Evolutionary conservation across 2,113 vertebrate species (phyloP), one percentile per base, ranked within the genome.

Genomic region (Tichodroma muraria): DNA sequence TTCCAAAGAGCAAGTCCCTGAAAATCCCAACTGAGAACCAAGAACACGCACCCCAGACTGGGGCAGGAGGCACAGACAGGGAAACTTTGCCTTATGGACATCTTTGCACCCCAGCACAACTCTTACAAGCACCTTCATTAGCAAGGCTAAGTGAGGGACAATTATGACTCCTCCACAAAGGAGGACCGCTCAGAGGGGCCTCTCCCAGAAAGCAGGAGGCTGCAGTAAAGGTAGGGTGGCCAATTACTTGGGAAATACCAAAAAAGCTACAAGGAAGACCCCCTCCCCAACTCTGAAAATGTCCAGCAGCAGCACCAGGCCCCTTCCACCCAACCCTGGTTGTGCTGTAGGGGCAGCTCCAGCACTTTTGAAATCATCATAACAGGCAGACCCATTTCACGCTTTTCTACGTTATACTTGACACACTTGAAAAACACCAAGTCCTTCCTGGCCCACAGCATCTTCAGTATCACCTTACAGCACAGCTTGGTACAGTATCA

Each of bases 31-130:
- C 59, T 35, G 78, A 94, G 65, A 52, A 31, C 23, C 47, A 57
- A 27, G 33, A 84, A 78, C 15, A n/a, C 23, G 10, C 0, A 0
- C 0, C 14, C 27, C 5, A 2, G 37, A 61, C 5, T 4, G 0
- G 30, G 38, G 49, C n/a, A 52, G 70, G 53, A 72, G 45, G 66
- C 31, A 40, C n/a, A 53, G 30, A 52, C 35, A 73, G 33, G 28
- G 33, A 81, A 64, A 42, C 44, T 42, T 3, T 37, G 53, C n/a
- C 47, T 52, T 52, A 6, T 1, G 31, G 72, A 81, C 80, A 70
- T 40, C 8, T 16, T 9, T 11, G 52, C 49, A 70, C 49, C 16
- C n/a, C n/a, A 60, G 61, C 65, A 88, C 28, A 71, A 28, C 42
- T 57, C 77, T 27, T n/a, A 28, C 15, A 42, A 31, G 76, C 14